Evolutionary conservation across 30 jellyfish, hydroid and myxozoan genomes (phyloP), one percentile per base, ranked within the genome.

Genomic region (Morbakka virulenta): DNA sequence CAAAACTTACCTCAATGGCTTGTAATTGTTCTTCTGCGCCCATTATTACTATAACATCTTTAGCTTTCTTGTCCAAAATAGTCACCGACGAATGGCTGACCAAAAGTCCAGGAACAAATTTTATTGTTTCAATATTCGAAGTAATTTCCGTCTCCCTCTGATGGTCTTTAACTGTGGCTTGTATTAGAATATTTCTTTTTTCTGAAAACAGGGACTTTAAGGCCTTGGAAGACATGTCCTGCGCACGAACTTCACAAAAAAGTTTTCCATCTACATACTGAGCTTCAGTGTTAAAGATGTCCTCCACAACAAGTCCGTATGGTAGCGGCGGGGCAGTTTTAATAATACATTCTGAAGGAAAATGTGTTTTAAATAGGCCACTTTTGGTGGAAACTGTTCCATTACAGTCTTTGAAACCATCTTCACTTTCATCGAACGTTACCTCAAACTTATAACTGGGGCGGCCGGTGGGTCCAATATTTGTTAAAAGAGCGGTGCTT

Each of bases 211-310:
- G 12, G 13, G 35, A 66, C 66, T 35, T 28, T 36, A 62, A 13
- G 28, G 52, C 9, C 4, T 35, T 23, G 0, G 48, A 36, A 23
- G 69, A 29, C 24, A 82, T 29, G 36, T 70, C 81, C 2, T 29
- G 35, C 41, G 61, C 33, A 28, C 74, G 30, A 50, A 82, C 35
- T 64, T 82, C 86, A 48, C 94, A 82, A 64, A 68, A 70, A 11
- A 86, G 86, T 0, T 52, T 52, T 34, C 94, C 94, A 49, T 82
- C 49, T 35, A 35, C 31, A 61, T 69, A 82, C 20, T 47, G 64
- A 0, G 86, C 71, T n/a, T 50, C 51, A 23, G 72, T 82, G 26
- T 63, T 64, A 35, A 82, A 74, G 1, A 57, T 12, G 25, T 31
- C 24, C 21, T 70, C 69, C 26, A 82, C 74, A 11, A 72, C 11